Evolutionary conservation across 92 coral and sea anemone genomes (phyloP), one percentile per base, ranked within the genome.

Genomic region (Epizoanthus ramosus): DNA sequence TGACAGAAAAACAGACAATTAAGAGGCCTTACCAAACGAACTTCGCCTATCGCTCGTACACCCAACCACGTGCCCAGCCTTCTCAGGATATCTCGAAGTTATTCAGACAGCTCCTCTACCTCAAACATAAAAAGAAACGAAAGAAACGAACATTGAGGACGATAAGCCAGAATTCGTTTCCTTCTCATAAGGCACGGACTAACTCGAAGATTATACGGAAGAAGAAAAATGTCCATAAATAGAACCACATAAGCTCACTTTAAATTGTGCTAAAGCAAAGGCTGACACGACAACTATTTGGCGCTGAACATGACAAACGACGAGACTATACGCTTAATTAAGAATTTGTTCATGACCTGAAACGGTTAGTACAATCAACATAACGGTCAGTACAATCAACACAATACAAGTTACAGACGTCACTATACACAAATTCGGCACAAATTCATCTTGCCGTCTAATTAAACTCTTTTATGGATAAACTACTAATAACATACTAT

Each of bases 71-170:
- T 31, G 45, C 9, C 56, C 70, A 61, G 13, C 35, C 59, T 12
- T 41, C 82, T 9, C 39, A 13, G 16, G 37, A 35, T 39, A 39
- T 77, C 23, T 16, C 68, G 39, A 74, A 52, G 10, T 21, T 77
- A 3, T n/a, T 77, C n/a, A 63, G 61, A 77, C 33, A 77, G 21
- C 71, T 77, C 9, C 71, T 77, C 19, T 61, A 39, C 71, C 53
- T 77, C 45, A 77, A 43, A 61, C 82, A 77, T 21, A 77, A 77
- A 22, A 61, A 14, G 71, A 77, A 77, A 77, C 39, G 71, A 14
- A 77, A 77, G 35, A 77, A 77, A 16, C 14, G 71, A 60, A 77
- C 24, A 63, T 21, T 61, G 39, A 41, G 43, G 52, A 25, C 35
- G 33, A 61, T 10, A 43, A 63, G 82, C 2, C 9, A 39, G 16